phyloP scores from a whole-genome alignment of 2,888 invertebrate genomes.

The Diadegma fenestrale region DNA sequence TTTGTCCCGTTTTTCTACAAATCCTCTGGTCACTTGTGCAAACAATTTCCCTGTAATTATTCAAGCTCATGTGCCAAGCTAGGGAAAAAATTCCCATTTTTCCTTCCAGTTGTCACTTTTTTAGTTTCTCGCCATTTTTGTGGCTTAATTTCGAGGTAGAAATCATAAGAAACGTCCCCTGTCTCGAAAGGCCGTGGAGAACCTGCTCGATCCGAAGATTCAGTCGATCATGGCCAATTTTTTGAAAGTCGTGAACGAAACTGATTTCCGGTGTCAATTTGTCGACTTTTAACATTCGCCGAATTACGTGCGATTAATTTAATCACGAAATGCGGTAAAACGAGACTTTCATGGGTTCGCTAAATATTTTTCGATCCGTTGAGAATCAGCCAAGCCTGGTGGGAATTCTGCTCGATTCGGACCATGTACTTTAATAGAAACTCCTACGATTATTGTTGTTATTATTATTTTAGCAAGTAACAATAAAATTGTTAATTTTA shows the following conservation, averaged over 20 bases:
- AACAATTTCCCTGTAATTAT: slow-evolving; percentile 1
- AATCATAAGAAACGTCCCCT: not conserved
- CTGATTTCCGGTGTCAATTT: slow-evolving; percentile 1
- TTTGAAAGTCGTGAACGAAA: not conserved
- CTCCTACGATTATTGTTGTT: slow-evolving; percentile 1
- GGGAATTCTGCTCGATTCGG: slow-evolving; percentile 36
- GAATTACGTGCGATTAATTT: not conserved
- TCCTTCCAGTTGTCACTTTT: slow-evolving; percentile 27
- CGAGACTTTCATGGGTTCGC: slow-evolving; percentile 13
- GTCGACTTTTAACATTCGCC: not conserved
- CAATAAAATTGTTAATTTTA: not conserved
- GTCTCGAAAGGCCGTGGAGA: not conserved
- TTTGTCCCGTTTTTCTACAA: not conserved
- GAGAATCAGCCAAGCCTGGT: not conserved
- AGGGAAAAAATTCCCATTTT: slow-evolving; percentile 35
- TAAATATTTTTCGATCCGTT: not conserved
- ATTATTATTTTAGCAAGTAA: slow-evolving; percentile 8
- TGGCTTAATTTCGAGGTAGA: not conserved
- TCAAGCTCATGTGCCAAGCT: slow-evolving; percentile 61
- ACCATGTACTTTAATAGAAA: slow-evolving; percentile 61
- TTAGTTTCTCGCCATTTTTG: not conserved
- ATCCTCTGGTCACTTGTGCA: not conserved
- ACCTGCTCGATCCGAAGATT: not conserved
- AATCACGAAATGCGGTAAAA: slow-evolving; percentile 1
- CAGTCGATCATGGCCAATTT: not conserved